Base-by-base conservation (phyloP, 1,140 invertebrate species). In the Atta texana region DNA sequence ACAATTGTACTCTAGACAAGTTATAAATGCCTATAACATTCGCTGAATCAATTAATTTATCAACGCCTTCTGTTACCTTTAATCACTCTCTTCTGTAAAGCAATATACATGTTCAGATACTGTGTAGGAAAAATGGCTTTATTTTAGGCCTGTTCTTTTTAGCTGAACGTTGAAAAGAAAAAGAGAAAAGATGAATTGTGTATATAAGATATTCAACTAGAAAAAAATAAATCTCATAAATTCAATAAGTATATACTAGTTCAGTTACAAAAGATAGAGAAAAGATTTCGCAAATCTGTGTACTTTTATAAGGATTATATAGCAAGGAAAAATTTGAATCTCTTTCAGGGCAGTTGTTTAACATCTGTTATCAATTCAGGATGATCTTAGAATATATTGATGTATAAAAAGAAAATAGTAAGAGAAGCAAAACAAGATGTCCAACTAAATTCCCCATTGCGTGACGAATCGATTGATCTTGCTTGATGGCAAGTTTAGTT, bases 1-100 rank as follows among this genome's bases (percentile, higher is more conserved):
- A 57, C 24, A 2, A 31, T 31, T 34, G 71, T 74, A 31, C 72
- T 34, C 53, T 55, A 64, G 21, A 44, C 34, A 44, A 61, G 75
- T 51, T 39, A 44, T 66, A 78, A 51, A n/a, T 78, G 49, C 59
- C 39, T 18, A 8, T 28, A 63, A 64, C 57, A n/a, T 77, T 77
- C 39, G 39, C 18, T 28, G 18, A 44, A 77, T 59, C 18, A 24
- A 44, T 16, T 44, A 10, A 44, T 10, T 3, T 61, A 39, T 61
- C 51, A 55, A 21, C 14, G 12, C 2, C 31, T 59, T 39, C 31
- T 39, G 14, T 10, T 34, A 59, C 12, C 14, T 75, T 39, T 6
- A 21, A 74, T 1, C 4, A 8, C 18, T 24, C 0, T 74, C 18
- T 31, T 53, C 18, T 75, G 24, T 10, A 18, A 59, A 74, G 31